Evolutionary conservation across 2,888 invertebrate genomes (phyloP).

Genomic region (Seira musarum): DNA sequence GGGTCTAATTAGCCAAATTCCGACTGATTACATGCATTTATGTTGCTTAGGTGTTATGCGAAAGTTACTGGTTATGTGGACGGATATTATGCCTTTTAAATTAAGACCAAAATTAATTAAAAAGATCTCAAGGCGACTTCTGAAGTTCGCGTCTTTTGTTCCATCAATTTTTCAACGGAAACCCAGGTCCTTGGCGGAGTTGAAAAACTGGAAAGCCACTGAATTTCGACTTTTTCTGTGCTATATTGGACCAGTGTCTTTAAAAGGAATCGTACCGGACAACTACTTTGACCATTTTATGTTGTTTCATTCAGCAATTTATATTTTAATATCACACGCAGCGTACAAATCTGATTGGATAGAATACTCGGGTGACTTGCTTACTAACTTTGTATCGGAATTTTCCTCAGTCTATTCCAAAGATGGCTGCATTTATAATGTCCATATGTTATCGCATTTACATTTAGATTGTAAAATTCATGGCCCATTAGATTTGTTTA

Average conservation of each 20-base stretch:
- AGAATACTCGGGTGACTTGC: neutral
- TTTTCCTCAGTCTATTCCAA: neutral
- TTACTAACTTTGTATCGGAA: neutral
- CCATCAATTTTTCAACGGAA: conserved; percentile 1
- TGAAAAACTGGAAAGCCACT: conserved; percentile 28
- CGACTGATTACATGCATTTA: conserved; percentile 30
- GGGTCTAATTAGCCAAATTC: conserved; percentile 15
- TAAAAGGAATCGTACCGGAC: neutral
- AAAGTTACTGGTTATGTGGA: conserved; percentile 17
- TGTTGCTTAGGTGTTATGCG: conserved; percentile 26
- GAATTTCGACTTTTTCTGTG: conserved; percentile 24
- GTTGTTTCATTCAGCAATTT: conserved; percentile 25
- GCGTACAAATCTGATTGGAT: neutral
- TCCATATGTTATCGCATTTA: conserved; percentile 17
- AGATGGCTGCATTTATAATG: conserved; percentile 1
- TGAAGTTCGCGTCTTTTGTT: conserved; percentile 8
- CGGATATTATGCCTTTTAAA: neutral
- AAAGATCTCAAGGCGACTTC: neutral
- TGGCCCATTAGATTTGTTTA: conserved; percentile 9
- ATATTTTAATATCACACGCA: neutral
- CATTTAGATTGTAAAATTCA: neutral
- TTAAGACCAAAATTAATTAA: neutral
- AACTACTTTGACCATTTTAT: conserved; percentile 5
- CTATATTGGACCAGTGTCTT: neutral
- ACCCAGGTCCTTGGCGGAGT: conserved; percentile 5